phyloP scores from a whole-genome alignment of 2,888 invertebrate species.

The Micoletzkya japonica region DNA sequence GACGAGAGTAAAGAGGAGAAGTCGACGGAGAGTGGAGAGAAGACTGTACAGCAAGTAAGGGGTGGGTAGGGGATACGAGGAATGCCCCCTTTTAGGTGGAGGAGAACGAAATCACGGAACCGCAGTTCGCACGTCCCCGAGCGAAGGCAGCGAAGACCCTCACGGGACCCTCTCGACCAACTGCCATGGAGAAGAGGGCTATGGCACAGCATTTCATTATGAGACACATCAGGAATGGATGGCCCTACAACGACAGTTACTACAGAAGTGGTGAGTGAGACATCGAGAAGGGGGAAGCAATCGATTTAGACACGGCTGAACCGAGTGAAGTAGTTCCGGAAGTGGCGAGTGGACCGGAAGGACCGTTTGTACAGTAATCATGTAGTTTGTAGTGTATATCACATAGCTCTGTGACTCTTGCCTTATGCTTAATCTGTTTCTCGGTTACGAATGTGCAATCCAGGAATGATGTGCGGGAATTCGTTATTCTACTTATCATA shows the following conservation, averaged over 20 bases:
- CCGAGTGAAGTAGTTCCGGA: too few species aligned
- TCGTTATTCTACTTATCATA: too few species aligned
- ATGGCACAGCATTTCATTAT: slow-evolving; percentile 52
- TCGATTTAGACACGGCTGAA: too few species aligned
- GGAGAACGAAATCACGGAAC: slow-evolving; percentile 22
- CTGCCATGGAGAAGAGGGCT: slow-evolving; percentile 37
- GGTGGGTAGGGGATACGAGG: too few species aligned
- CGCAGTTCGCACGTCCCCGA: slow-evolving; percentile 22
- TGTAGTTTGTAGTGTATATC: background rate
- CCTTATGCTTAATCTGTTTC: background rate
- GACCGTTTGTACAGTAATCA: too few species aligned
- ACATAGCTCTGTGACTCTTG: background rate
- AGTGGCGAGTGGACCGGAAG: too few species aligned
- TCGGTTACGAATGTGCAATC: background rate
- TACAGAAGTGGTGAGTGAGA: slow-evolving; percentile 52
- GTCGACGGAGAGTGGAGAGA: slow-evolving; percentile 10
- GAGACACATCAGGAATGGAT: slow-evolving; percentile 59
- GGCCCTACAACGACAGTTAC: slow-evolving; percentile 62
- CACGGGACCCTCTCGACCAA: background rate
- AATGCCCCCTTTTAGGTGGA: background rate
- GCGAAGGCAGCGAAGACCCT: slow-evolving; percentile 21
- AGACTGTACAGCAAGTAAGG: too few species aligned
- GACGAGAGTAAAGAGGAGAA: slow-evolving; percentile 29
- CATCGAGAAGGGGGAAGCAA: too few species aligned
- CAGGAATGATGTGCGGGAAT: too few species aligned